Evolutionary conservation across 2,797 vertebrate species (phyloP).

Genomic region (Danio kyathit): DNA sequence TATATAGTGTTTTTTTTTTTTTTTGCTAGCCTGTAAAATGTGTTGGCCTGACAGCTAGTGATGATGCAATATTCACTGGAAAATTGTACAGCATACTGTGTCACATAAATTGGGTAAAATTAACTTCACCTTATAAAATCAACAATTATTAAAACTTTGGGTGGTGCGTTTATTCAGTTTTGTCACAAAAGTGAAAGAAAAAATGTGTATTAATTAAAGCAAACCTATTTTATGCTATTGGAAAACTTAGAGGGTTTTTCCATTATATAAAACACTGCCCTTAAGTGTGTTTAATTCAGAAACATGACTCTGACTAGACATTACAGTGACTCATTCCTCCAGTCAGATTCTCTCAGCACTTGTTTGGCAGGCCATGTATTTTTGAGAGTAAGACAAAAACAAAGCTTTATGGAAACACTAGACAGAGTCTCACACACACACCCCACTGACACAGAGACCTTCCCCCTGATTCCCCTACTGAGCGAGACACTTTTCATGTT

Average conservation of each 20-base stretch:
- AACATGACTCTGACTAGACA: constrained; percentile 6
- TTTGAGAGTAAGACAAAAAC: constrained; percentile 7
- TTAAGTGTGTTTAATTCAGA: neutral
- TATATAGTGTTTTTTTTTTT: too few relatives aligned
- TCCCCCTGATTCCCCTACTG: constrained; percentile 28
- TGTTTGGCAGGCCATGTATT: constrained; percentile 17
- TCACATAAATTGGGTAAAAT: neutral
- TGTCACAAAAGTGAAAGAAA: neutral
- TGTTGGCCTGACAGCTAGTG: neutral
- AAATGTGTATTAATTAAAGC: constrained; percentile 8
- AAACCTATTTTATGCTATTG: neutral
- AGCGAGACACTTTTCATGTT: constrained; percentile 48
- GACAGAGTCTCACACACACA: constrained; percentile 31
- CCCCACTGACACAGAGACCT: constrained; percentile 45
- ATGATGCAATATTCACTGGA: constrained; percentile 38
- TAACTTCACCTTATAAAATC: constrained; percentile 19
- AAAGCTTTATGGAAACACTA: constrained; percentile 30
- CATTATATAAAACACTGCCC: constrained; percentile 1
- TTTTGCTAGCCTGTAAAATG: neutral
- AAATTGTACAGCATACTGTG: constrained; percentile 7
- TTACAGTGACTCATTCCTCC: constrained; percentile 8
- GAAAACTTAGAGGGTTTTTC: neutral
- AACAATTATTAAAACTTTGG: constrained; percentile 11
- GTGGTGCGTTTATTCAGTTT: neutral
- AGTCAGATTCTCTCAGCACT: constrained; percentile 7